Base-by-base conservation (phyloP, 2,113 vertebrate species). In the Equus quagga region DNA sequence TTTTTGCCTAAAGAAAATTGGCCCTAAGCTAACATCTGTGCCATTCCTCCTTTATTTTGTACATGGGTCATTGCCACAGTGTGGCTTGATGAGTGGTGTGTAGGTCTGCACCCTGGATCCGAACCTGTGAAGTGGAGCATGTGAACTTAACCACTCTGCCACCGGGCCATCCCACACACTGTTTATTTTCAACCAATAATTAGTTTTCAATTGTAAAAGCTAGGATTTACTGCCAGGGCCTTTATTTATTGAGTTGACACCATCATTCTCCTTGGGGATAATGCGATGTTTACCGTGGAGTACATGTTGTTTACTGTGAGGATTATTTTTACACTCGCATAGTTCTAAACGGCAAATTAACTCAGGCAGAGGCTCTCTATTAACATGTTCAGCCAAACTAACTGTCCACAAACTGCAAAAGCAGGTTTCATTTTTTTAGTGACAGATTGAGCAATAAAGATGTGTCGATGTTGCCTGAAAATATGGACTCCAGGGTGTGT, bases 161-260 rank as follows among this genome's bases (percentile, higher is more conserved):
- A 41, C 36, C 36, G 36, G 36, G 36, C 36, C 36, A 41, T 41
- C 36, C 36, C 36, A 41, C 89, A 91, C 4, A 13, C 60, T 97
- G 92, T 98, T 98, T 98, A 96, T 97, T 98, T 97, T 98, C 97
- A 96, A 60, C 56, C 82, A 97, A 97, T 97, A 98, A 98, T 98
- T 98, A 97, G 78, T 75, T 99, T 98, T 98, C 98, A 98, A 98
- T 98, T 98, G 97, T 95, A 98, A 97, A 97, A 92, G 54, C 49
- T 97, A 96, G 96, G 82, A 98, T 97, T 98, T 90, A 80, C 81
- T 97, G 75, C 76, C 46, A 95, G 31, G 28, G 51, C 14, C 96
- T 98, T 96, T 98, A 92, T 96, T 97, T 97, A 93, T 87, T 88
- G 90, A 97, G 98, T 97, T 97, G 97, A 62, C n/a, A 97, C 65